phyloP scores from a whole-genome alignment of 2,113 vertebrate species.

The Pandion haliaetus region DNA sequence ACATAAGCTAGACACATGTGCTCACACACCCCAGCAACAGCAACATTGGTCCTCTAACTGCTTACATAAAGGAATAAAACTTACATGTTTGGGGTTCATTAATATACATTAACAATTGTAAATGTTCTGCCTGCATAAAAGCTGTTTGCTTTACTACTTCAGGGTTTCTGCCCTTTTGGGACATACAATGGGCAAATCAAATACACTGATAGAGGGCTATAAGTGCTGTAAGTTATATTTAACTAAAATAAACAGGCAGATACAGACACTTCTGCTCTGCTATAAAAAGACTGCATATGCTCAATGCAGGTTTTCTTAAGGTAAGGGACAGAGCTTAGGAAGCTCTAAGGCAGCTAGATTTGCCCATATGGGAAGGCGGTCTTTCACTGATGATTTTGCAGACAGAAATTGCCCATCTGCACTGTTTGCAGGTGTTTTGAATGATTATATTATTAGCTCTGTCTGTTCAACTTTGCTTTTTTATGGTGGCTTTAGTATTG shows the following conservation, averaged over 20 bases:
- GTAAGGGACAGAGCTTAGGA: conserved; percentile 80
- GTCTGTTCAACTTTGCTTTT: conserved; percentile 95
- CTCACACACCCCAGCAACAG: background rate
- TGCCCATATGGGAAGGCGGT: conserved; percentile 96
- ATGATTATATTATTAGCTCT: conserved; percentile 99
- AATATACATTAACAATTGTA: conserved; percentile 54
- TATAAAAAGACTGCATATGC: conserved; percentile 86
- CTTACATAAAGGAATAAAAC: conserved; percentile 24
- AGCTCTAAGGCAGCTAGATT: conserved; percentile 79
- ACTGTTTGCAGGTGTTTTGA: conserved; percentile 97
- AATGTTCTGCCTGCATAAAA: background rate
- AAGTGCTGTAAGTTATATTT: conserved; percentile 68
- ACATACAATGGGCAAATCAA: conserved; percentile 38
- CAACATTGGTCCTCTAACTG: background rate
- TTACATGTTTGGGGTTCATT: background rate
- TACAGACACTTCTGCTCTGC: conserved; percentile 68
- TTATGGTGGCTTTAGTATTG: conserved; percentile 92
- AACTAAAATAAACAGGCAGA: conserved; percentile 81
- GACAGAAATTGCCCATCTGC: conserved; percentile 96
- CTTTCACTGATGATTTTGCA: conserved; percentile 84
- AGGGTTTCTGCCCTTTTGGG: conserved; percentile 22
- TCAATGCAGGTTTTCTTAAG: conserved; percentile 84
- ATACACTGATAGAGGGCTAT: conserved; percentile 43
- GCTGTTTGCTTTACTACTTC: conserved; percentile 48
- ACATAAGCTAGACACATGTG: background rate